Evolutionary conservation across 2,113 vertebrate species (phyloP), one percentile per base, ranked within the genome.

Genomic region (Melanostigma gelatinosum): DNA sequence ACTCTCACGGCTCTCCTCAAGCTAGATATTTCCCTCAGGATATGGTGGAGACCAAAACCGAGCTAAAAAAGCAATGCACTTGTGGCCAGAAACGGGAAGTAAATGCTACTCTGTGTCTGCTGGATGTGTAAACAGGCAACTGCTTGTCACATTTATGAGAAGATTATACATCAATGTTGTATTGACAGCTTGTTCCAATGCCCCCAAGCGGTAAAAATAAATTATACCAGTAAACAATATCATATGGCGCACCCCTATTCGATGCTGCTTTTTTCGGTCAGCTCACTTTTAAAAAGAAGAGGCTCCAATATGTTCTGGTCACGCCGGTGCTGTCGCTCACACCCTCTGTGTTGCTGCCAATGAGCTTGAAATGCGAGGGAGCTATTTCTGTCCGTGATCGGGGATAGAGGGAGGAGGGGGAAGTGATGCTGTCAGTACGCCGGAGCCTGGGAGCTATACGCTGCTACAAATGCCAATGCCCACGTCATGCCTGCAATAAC

Each of bases 361-460:
- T 63, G 50, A 71, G 75, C 79, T 82, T 34, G 72, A 80, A 87
- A 85, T 78, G 80, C 71, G 82, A 65, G 38, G 74, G 61, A 80
- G 80, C 84, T 87, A 88, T 92, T 92, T 86, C 73, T 69, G 87
- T 84, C 77, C 42, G 76, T 63, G 76, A 73, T 27, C 16, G 8
- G 27, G 67, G 58, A 70, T 62, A 24, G 66, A n/a, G 60, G 55
- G 24, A 57, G 60, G 52, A 55, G 76, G 67, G 61, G 48, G 55
- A 24, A 22, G 69, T 8, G 62, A 38, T 13, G 72, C 32, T 65
- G 72, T 62, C 68, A 73, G 50, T 34, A n/a, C 4, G 46, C 55
- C 44, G 13, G 27, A 70, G 77, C 29, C 72, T 34, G 73, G 68
- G 68, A 80, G 78, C 79, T 61, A 61, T 60, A 82, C 76, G 81